These are phyloP conservation scores for Dendroctonus valens DNA, from an alignment of 1,140 invertebrate species.

Conservation along the genomic window DNA sequence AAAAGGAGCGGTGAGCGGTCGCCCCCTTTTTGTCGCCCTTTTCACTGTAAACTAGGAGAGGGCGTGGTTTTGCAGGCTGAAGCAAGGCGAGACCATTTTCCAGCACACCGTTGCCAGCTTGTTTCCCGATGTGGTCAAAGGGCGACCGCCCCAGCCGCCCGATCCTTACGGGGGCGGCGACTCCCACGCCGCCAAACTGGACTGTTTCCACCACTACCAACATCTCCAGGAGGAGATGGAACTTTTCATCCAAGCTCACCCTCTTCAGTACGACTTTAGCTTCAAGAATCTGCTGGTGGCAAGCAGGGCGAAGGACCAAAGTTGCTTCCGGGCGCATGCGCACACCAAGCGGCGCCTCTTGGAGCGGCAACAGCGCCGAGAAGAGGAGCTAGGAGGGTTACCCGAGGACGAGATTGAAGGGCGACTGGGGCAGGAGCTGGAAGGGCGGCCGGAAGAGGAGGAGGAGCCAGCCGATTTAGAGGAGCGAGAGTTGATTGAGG, in stretches of 20 bases:
- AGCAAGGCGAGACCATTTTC: slow-evolving; percentile 44
- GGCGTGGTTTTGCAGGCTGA: slow-evolving; percentile 15
- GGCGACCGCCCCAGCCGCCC: slow-evolving; percentile 38
- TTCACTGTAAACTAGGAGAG: too few relatives aligned
- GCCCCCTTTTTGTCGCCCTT: too few relatives aligned
- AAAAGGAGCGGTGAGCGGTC: slow-evolving; percentile 36
- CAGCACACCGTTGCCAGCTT: slow-evolving; percentile 44
- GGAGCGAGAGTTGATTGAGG: too few relatives aligned
- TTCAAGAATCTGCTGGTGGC: slow-evolving; percentile 38
- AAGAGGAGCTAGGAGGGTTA: neutral
- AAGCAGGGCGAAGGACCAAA: slow-evolving; percentile 3
- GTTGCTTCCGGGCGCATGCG: neutral
- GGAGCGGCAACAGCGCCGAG: neutral
- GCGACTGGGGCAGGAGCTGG: too few relatives aligned
- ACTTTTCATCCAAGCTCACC: slow-evolving; percentile 36
- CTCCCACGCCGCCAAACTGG: slow-evolving; percentile 21
- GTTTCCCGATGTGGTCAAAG: slow-evolving; percentile 46
- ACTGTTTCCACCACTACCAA: slow-evolving; percentile 33
- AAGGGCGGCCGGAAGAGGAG: too few relatives aligned
- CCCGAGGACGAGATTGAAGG: too few relatives aligned
- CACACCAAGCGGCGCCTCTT: neutral
- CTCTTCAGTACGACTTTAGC: slow-evolving; percentile 41
- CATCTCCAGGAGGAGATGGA: slow-evolving; percentile 21
- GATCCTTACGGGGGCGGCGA: slow-evolving; percentile 42
- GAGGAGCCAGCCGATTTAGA: too few relatives aligned